Base-by-base conservation (phyloP, 2,888 invertebrate genomes). In the Eucera pruinosa region DNA sequence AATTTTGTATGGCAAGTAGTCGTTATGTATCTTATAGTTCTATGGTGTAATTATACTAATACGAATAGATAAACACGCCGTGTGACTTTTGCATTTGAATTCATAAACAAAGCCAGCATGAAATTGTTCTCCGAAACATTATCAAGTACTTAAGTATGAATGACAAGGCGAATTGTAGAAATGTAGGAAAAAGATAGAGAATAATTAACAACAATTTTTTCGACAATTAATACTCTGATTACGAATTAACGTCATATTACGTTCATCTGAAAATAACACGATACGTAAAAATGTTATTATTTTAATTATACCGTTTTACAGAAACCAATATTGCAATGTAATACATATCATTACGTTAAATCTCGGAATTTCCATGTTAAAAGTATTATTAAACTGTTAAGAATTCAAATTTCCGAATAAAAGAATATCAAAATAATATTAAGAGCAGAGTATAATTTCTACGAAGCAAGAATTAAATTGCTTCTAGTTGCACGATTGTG, bases 21-120 rank as follows among this genome's bases (percentile, higher is more conserved):
- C 7, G 7, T 33, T 3, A 7, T 33, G 9, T 36, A 36, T 33
- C 15, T 7, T 27, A 13, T 0, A 4, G 7, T 9, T n/a, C 11
- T n/a, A n/a, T 36, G 20, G 25, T 55, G 20, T 25, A 50, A 27
- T 48, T 25, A 58, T 2, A 11, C 15, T 36, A 33, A 25, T 9
- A 2, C 20, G 2, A 58, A 52, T 18, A 18, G 6, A 27, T 27
- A 60, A 66, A 66, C 13, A 55, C 48, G 0, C 23, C 30, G 13
- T 11, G 30, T 54, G 69, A 69, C 52, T 48, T 69, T 69, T 36
- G 23, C 20, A 9, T 52, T 58, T 18, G 36, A 58, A 57, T 62
- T 20, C 11, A 47, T 54, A 68, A 54, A 64, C 25, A 74, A 13
- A n/a, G 6, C 11, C 6, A 30, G 13, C 23, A 2, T 30, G 20